These are phyloP conservation scores for Stercorarius parasiticus DNA, from an alignment of 2,113 vertebrate species.

Conservation along the genomic window DNA sequence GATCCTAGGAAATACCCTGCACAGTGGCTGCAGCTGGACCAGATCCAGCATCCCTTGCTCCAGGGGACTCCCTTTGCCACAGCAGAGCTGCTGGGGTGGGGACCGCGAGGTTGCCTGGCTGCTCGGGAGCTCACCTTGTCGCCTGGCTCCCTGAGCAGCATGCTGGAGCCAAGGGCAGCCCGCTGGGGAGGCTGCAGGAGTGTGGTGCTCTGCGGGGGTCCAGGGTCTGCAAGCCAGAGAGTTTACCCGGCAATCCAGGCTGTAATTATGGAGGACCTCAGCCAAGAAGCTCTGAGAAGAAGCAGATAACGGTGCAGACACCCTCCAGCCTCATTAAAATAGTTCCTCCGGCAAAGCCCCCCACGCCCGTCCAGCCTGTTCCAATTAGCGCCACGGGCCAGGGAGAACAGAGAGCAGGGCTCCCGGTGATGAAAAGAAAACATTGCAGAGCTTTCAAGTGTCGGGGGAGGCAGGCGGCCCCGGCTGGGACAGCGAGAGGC, in stretches of 20 bases:
- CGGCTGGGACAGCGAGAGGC: neutral
- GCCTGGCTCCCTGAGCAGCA: neutral
- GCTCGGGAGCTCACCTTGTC: fast-evolving
- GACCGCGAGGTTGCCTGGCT: neutral
- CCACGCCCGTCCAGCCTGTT: conserved; percentile 8
- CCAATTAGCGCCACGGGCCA: neutral
- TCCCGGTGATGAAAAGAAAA: conserved; percentile 55
- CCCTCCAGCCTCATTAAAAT: conserved; percentile 52
- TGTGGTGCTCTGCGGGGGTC: neutral
- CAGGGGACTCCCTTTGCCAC: neutral
- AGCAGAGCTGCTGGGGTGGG: neutral
- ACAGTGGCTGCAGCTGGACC: neutral
- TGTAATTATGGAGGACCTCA: neutral
- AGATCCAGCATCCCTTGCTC: neutral
- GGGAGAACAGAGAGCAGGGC: neutral
- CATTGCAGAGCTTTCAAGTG: neutral
- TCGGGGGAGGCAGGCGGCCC: neutral
- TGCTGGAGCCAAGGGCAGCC: neutral
- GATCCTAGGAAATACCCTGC: neutral
- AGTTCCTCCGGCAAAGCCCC: conserved; percentile 5
- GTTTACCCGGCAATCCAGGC: neutral
- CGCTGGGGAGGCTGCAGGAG: neutral
- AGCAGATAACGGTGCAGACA: neutral
- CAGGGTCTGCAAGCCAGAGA: neutral
- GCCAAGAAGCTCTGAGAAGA: conserved; percentile 12